Base-by-base conservation (phyloP, 2,888 invertebrate genomes). In the Trichopoda pennipes region DNA sequence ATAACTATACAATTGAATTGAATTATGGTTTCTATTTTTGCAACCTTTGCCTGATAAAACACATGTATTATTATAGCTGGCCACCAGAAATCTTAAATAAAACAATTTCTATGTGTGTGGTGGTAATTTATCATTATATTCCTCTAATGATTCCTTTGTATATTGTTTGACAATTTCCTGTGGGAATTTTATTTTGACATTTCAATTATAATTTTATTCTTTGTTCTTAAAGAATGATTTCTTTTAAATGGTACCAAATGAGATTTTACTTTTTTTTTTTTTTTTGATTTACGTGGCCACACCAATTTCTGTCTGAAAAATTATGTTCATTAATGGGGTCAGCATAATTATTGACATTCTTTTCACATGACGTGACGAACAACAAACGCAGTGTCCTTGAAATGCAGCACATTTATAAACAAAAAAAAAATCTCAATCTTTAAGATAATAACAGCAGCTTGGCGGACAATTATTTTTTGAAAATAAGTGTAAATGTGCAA, bases 171-270 rank as follows among this genome's bases (percentile, higher is more conserved):
- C 63, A 68, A 78, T 79, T 76, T 82, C 79, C 82, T 79, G 61
- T 82, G 75, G 82, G 82, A 76, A 63, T 82, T 72, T 58, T 72
- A 72, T 82, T 79, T 82, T 82, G 82, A 82, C 82, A 79, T 79
- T 79, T 82, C 82, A 82, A 79, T 82, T 82, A 82, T 76, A 61
- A 61, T 16, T 19, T 49, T 78, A 55, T 79, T 68, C 7, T 28
- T 28, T 28, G 6, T 28, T 19, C 47, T 38, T 12, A 14, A 21
- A 44, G 0, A 64, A 60, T 9, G 8, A 51, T 42, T n/a, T 61
- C 51, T 61, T 69, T 32, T 53, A 51, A 35, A 55, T 32, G 16
- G 60, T 35, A 55, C 38, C 16, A 61, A 16, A 4, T 23, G 53
- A 47, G 61, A 23, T n/a, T 51, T 70, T 77, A 38, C 38, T 23